Evolutionary conservation across 2,113 vertebrate species (phyloP), one percentile per base, ranked within the genome.

Genomic region (Cyprichromis sp.): DNA sequence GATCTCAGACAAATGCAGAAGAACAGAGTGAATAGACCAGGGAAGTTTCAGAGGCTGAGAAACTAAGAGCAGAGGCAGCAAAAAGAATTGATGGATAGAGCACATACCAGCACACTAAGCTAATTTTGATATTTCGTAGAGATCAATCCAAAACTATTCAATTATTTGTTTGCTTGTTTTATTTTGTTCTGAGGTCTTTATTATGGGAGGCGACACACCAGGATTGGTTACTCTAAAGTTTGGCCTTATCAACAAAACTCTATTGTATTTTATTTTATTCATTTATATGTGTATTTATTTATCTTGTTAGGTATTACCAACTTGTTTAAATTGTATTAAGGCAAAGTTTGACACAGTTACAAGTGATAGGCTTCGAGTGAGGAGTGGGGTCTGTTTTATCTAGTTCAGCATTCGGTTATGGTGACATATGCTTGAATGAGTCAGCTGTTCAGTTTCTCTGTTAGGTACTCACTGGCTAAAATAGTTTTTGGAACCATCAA

Each of bases 1-100:
- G 94, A 96, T 94, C 91, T 63, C 38, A 83, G 52, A 90, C 87
- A 92, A 92, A 91, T 91, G 86, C 85, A 89, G 63, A 91, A 71
- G 89, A 92, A 81, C 79, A 36, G 82, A 66, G 63, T 4, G 63
- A 85, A 86, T 21, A 73, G 80, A 87, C 45, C 71, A 55, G 29
- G 45, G 83, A 84, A 84, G 85, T 87, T 93, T 87, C 13, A 5
- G 80, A 86, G 80, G 87, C 52, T 61, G 52, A 55, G 76, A 85
- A 86, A 54, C 40, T 73, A 55, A 86, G 47, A 87, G 71, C 57
- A 57, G 68, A 82, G 38, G 26, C 53, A 78, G 53, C 13, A 26
- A 66, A 36, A 85, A 31, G 66, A 89, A 81, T 88, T 54, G 59
- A 88, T 82, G 81, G 79, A n/a, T 19, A 42, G 73, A 83, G 81